Conservation (phyloP, 2,888 invertebrate species). For the Orthosia cruda region DNA sequence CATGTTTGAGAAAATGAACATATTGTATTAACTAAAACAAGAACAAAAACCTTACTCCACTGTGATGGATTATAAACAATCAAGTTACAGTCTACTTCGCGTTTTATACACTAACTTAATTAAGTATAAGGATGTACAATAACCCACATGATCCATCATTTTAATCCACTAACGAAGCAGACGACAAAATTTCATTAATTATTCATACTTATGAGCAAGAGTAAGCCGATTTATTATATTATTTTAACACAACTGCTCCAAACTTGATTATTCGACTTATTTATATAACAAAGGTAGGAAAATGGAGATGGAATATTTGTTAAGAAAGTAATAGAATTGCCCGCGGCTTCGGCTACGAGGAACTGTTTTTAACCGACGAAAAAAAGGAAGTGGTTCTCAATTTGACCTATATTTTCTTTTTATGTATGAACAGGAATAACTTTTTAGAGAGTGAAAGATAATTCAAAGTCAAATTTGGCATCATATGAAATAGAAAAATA, state of each 20-base stretch:
- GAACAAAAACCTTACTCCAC: background rate
- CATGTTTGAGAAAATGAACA: too few relatives aligned
- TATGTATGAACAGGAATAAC: too few relatives aligned
- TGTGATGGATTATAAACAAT: conserved; percentile 43
- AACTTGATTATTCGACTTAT: conserved; percentile 38
- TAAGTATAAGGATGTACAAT: conserved; percentile 55
- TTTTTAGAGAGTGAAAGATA: too few relatives aligned
- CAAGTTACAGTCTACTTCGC: conserved; percentile 27
- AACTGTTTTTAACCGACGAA: background rate
- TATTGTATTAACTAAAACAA: background rate
- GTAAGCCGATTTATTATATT: conserved; percentile 62
- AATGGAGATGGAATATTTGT: conserved; percentile 26
- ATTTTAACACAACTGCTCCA: conserved; percentile 56
- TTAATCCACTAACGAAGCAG: conserved; percentile 64
- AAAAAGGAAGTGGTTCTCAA: too few relatives aligned
- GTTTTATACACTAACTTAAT: conserved; percentile 48
- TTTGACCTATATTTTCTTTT: too few relatives aligned
- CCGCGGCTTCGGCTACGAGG: background rate
- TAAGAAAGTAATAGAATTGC: background rate
- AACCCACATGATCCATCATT: conserved; percentile 66
- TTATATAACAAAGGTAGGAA: conserved; percentile 11
- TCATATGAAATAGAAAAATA: too few relatives aligned
- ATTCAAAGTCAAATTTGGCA: too few relatives aligned
- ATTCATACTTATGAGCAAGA: conserved; percentile 64
- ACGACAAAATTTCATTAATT: conserved; percentile 68